phyloP scores from a whole-genome alignment of 2,113 vertebrate genomes.

The Sceloporus tristichus region DNA sequence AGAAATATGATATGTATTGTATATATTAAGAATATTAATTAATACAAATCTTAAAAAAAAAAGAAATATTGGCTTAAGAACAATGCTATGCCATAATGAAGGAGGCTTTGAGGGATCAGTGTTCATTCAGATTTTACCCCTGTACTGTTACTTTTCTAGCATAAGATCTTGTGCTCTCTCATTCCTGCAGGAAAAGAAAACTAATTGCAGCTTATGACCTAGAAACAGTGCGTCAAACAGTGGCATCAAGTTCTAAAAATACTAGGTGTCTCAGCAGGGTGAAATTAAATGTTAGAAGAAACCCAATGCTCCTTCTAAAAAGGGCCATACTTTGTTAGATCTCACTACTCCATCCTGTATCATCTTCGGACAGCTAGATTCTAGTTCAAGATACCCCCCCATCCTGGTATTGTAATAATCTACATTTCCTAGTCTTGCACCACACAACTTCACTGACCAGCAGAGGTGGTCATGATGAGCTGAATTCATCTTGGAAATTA shows the following conservation, averaged over 20 bases:
- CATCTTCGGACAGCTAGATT: background rate
- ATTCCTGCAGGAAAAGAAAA: background rate
- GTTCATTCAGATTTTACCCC: background rate
- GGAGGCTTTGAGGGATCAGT: background rate
- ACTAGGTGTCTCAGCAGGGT: too few species aligned
- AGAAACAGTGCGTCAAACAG: background rate
- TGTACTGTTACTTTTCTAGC: background rate
- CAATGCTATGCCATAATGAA: background rate
- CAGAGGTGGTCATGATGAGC: too few species aligned
- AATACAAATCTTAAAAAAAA: too few species aligned
- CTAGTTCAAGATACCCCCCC: background rate
- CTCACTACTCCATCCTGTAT: background rate
- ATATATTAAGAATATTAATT: too few species aligned
- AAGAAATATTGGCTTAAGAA: background rate
- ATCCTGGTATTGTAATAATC: background rate
- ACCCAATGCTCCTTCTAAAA: too few species aligned
- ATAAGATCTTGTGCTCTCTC: background rate
- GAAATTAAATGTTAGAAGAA: too few species aligned
- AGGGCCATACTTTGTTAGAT: background rate
- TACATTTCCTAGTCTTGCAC: background rate
- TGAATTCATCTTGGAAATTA: background rate
- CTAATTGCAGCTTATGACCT: background rate
- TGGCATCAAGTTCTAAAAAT: background rate
- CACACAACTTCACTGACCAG: background rate
- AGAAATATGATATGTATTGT: too few species aligned